Evolutionary conservation across 2,888 invertebrate genomes (phyloP), one percentile per base, ranked within the genome.

Genomic region (Temnothorax ravouxi): DNA sequence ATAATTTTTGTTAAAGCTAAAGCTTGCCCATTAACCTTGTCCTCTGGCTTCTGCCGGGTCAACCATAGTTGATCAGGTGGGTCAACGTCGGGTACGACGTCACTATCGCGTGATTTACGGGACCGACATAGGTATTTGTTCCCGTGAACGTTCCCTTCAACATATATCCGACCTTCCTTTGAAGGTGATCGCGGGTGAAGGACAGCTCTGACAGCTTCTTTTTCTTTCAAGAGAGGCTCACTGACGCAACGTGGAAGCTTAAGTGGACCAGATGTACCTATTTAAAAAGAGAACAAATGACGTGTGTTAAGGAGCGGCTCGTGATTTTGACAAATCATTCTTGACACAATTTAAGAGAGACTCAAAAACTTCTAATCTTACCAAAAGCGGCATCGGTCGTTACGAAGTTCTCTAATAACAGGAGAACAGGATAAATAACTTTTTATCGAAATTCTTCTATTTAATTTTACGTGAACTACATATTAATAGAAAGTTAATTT

Each of bases 401-500:
- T 13, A 8, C 41, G 5, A 47, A 18, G 47, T 29, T 47, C 8
- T 47, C 8, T 15, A 66, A 9, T 21, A 21, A 18, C 3, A 6
- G 47, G 3, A 41, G 38, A 18, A 41, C 15, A 38, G 11, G 6
- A 54, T 25, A 21, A 72, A 34, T 21, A 54, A 21, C 15, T 44
- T 25, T 21, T 25, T 15, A 25, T 66, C 11, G 18, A 56, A 72
- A 41, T 72, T 56, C 8, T 56, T 11, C 13, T 18, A 21, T 72
- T 71, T 41, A 38, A 54, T 71, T 71, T 38, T 71, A 56, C 25
- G 4, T 1, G 21, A 11, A 56, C 25, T 72, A 25, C 21, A 21
- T 71, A 72, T 56, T 72, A 56, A 29, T 72, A 72, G 41, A 72
- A 72, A 72, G 25, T 41, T 54, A 54, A 72, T 56, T 56, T 56